phyloP scores from a whole-genome alignment of 2,113 vertebrate genomes.

The Varanus salvator region DNA sequence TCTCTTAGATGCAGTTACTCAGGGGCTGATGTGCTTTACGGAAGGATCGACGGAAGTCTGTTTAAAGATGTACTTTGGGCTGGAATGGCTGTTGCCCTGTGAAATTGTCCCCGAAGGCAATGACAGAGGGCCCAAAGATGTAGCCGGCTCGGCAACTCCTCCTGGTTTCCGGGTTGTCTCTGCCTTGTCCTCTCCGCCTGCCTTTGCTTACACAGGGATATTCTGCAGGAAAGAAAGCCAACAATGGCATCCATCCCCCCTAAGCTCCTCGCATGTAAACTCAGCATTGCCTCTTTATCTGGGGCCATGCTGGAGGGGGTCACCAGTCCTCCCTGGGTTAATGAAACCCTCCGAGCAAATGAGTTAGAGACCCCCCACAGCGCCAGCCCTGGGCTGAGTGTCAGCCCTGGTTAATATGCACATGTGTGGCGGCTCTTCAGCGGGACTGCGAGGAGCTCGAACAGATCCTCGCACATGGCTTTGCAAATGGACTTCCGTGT shows the following conservation, averaged over 20 bases:
- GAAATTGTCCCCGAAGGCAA: not conserved
- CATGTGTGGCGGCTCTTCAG: not conserved
- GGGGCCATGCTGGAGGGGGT: not conserved
- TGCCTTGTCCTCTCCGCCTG: not conserved
- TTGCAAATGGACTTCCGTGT: constrained; percentile 32
- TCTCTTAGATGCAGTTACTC: not conserved
- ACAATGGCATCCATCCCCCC: not conserved
- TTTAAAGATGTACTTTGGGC: not conserved
- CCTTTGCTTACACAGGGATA: not conserved
- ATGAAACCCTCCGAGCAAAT: constrained; percentile 36
- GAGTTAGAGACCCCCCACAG: not conserved
- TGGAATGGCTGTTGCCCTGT: not conserved
- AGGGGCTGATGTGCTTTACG: not conserved
- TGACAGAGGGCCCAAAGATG: not conserved
- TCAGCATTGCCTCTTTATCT: not conserved
- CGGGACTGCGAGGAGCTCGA: not conserved
- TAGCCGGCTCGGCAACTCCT: not conserved
- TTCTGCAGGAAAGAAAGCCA: not conserved
- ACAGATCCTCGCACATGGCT: not conserved
- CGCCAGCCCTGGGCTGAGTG: not conserved
- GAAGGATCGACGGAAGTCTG: not conserved
- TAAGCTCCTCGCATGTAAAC: constrained; percentile 29
- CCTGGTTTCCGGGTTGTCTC: not conserved
- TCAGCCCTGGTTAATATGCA: constrained; percentile 18
- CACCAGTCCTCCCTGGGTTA: constrained; percentile 24